A percentile compares a stretch with the other conserved stretches of the same genome.
phyloP scores from a whole-genome alignment of 2,888 invertebrate genomes.

The Melanophora roralis region DNA sequence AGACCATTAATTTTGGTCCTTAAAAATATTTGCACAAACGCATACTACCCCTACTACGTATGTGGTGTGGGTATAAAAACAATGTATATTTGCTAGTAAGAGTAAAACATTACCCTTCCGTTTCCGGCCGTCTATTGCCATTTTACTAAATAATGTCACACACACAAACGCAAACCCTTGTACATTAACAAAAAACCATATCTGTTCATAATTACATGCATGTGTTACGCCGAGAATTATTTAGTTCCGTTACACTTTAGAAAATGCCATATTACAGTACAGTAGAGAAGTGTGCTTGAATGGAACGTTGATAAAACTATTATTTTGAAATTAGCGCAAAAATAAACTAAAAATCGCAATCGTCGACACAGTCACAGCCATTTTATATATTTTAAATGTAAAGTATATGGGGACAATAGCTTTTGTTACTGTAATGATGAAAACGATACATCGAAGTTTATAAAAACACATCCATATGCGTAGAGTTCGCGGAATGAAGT shows the following conservation, averaged over 20 bases:
- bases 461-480: slow-evolving; percentile 2
- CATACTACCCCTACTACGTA: too few relatives aligned
- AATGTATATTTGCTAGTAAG: neutral
- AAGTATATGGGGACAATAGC: slow-evolving; percentile 24
- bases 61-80: too few relatives aligned
- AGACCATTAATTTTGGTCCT: too few relatives aligned
- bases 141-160: neutral
- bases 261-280: too few relatives aligned
- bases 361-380: slow-evolving; percentile 20
- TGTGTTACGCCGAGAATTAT: slow-evolving; percentile 36
- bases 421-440: neutral
- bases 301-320: slow-evolving; percentile 42
- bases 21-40: too few relatives aligned
- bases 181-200: neutral
- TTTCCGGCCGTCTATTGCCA: slow-evolving; percentile 28
- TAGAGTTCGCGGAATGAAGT: slow-evolving; percentile 26
- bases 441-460: neutral
- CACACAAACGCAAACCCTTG: neutral
- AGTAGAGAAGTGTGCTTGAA: neutral
- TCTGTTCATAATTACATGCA: slow-evolving; percentile 35
- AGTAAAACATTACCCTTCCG: slow-evolving; percentile 32
- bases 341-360: slow-evolving; percentile 33
- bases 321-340: slow-evolving; percentile 46
- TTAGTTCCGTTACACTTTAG: neutral
- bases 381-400: slow-evolving; percentile 27